Conservation (phyloP, 1,140 invertebrate genomes). For the Procambarus virginalis region DNA sequence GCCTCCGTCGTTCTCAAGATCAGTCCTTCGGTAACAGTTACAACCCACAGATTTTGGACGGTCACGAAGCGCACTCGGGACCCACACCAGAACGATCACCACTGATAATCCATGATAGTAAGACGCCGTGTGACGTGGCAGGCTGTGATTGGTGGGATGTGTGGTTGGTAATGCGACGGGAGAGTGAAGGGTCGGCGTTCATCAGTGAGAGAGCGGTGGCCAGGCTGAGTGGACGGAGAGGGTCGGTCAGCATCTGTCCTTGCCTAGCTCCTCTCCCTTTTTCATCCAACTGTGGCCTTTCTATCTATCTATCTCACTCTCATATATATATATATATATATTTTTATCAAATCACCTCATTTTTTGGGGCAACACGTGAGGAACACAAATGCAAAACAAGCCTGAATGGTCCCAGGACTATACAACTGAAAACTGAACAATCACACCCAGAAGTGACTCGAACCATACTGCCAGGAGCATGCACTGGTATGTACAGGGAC, state of each 20-base stretch:
- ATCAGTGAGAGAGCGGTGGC: constrained; percentile 16
- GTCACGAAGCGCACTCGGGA: background rate
- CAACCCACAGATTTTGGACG: constrained; percentile 21
- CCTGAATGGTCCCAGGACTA: too few species aligned
- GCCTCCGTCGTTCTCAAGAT: constrained; percentile 40
- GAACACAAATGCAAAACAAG: too few species aligned
- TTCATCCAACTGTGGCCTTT: too few species aligned
- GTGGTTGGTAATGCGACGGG: background rate
- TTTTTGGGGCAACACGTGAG: too few species aligned
- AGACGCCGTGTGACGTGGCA: background rate
- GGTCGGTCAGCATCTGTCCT: background rate
- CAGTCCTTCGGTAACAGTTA: constrained; percentile 24
- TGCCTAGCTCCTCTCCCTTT: background rate
- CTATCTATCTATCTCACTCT: too few species aligned
- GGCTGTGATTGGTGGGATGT: background rate
- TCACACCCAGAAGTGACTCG: too few species aligned
- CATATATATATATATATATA: too few species aligned
- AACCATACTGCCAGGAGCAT: too few species aligned
- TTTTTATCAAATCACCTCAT: too few species aligned
- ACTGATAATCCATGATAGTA: constrained; percentile 2
- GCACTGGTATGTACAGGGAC: too few species aligned
- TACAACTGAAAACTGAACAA: too few species aligned
- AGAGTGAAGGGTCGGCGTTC: background rate
- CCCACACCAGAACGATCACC: background rate
- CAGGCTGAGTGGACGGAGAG: constrained; percentile 32